Evolutionary conservation across 2,888 invertebrate genomes (phyloP).

Genomic region (Catocala nupta): DNA sequence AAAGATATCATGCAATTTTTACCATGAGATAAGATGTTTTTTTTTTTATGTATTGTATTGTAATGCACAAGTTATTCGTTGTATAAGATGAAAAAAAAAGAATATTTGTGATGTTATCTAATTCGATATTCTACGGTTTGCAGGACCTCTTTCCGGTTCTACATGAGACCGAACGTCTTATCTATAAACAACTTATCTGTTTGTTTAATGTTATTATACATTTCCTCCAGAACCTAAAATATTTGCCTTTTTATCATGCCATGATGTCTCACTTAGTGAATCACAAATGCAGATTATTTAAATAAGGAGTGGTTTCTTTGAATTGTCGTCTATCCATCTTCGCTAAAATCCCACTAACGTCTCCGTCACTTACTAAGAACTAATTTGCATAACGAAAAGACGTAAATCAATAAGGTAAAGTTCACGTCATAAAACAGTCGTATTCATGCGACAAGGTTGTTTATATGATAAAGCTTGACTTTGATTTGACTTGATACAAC

Average conservation of each 20-base stretch:
- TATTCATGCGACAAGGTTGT: conserved; percentile 52
- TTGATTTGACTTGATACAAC: conserved; percentile 64
- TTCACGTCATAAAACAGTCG: conserved; percentile 47
- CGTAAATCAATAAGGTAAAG: conserved; percentile 52
- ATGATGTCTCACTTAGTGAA: conserved; percentile 11
- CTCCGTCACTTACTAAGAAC: conserved; percentile 29
- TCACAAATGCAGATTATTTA: conserved; percentile 15
- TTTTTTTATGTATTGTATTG: conserved; percentile 1
- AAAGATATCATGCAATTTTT: conserved; percentile 11
- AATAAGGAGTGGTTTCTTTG: conserved; percentile 8
- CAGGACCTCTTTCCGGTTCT: neutral
- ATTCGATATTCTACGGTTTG: conserved; percentile 1
- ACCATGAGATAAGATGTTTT: conserved; percentile 15
- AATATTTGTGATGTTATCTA: too few species aligned
- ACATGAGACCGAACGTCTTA: neutral
- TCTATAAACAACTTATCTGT: conserved; percentile 1
- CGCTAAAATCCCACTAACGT: conserved; percentile 24
- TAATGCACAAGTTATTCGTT: neutral
- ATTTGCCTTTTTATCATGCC: conserved; percentile 9
- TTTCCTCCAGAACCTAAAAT: neutral
- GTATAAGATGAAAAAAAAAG: too few species aligned
- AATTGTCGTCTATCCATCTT: conserved; percentile 24
- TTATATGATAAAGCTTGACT: conserved; percentile 62
- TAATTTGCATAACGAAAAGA: conserved; percentile 45
- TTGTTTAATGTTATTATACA: neutral